These are phyloP conservation scores for Sinotaia quadrata DNA, from an alignment of 2,888 invertebrate genomes.

Conservation along the genomic window DNA sequence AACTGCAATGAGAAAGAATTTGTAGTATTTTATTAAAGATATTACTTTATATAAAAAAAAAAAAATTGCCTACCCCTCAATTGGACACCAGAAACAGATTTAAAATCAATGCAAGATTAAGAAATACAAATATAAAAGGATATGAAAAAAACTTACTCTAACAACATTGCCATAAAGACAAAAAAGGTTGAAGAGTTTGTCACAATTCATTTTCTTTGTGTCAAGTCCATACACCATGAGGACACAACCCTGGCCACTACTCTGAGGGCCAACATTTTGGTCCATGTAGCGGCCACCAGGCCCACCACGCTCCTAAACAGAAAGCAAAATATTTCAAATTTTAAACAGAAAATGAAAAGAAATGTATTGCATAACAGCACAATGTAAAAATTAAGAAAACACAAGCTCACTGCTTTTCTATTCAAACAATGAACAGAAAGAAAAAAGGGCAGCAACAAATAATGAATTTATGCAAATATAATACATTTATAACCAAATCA, in stretches of 20 bases:
- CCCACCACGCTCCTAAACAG: conserved; percentile 39
- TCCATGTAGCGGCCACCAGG: conserved; percentile 35
- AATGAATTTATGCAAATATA: too few species aligned
- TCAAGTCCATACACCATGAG: conserved; percentile 99
- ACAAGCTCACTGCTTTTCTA: too few species aligned
- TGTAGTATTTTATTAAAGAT: background rate
- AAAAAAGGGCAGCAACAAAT: too few species aligned
- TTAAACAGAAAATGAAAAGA: too few species aligned
- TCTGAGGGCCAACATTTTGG: conserved; percentile 35
- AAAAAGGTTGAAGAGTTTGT: conserved; percentile 96
- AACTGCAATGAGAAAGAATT: too few species aligned
- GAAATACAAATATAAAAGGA: background rate
- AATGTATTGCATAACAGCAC: too few species aligned
- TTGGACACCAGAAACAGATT: too few species aligned
- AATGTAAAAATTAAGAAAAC: too few species aligned
- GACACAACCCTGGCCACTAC: conserved; percentile 78
- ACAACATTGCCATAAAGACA: conserved; percentile 99
- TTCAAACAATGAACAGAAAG: too few species aligned
- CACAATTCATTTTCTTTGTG: conserved; percentile 93
- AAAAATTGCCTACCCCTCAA: background rate
- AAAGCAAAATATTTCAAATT: conserved; percentile 6
- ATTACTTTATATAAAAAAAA: background rate
- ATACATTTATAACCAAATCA: too few species aligned
- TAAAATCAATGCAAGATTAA: background rate
- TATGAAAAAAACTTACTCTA: conserved; percentile 83